These are phyloP conservation scores for Pogona vitticeps DNA, from an alignment of 2,113 vertebrate species.

Conservation along the genomic window DNA sequence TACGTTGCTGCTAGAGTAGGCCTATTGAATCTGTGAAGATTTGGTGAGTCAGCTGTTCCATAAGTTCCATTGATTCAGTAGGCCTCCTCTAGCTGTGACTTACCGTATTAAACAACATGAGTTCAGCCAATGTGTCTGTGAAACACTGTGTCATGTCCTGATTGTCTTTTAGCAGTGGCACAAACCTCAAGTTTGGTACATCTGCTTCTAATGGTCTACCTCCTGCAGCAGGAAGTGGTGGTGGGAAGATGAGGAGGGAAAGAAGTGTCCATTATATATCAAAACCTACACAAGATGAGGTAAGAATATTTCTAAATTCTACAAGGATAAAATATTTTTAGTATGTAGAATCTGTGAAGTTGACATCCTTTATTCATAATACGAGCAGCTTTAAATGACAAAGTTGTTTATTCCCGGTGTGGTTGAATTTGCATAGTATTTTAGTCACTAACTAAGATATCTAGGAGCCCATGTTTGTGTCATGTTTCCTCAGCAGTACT, in stretches of 20 bases:
- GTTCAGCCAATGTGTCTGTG: neutral
- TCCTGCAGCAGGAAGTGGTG: conserved; percentile 78
- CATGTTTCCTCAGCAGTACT: neutral
- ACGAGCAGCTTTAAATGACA: neutral
- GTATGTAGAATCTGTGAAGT: neutral
- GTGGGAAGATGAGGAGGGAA: conserved; percentile 90
- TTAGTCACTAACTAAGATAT: neutral
- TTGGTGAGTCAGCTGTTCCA: too few species aligned
- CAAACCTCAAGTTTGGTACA: conserved; percentile 81
- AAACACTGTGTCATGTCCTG: conserved; percentile 15
- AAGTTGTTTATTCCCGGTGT: neutral
- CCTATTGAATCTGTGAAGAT: too few species aligned
- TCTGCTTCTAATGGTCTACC: conserved; percentile 82
- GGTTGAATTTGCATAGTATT: neutral
- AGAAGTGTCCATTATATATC: conserved; percentile 76
- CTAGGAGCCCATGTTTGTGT: neutral
- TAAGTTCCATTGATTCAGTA: too few species aligned
- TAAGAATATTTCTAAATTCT: conserved; percentile 54
- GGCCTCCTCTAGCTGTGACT: too few species aligned
- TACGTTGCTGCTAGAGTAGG: too few species aligned
- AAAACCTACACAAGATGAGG: conserved; percentile 81
- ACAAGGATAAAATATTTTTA: neutral
- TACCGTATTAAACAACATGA: too few species aligned
- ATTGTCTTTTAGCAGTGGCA: conserved; percentile 72
- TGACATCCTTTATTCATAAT: neutral